A percentile compares a stretch with the other conserved stretches of the same genome.
Evolutionary conservation across 2,113 vertebrate genomes (phyloP).

Genomic region (Phylloscopus trochilus): DNA sequence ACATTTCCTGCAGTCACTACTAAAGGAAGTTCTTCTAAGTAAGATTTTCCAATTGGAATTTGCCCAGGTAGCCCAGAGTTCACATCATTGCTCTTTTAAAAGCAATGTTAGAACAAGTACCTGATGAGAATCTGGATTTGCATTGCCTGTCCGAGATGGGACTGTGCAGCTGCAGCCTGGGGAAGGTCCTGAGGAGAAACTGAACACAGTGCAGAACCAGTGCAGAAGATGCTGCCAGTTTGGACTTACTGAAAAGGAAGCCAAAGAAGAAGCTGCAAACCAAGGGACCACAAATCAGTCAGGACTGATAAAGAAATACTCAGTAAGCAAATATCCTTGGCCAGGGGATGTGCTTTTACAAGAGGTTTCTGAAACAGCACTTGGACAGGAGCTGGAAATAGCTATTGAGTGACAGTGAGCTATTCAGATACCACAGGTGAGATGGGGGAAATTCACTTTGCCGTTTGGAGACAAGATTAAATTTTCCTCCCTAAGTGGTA

Average conservation of each 20-base stretch:
- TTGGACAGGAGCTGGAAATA: background rate
- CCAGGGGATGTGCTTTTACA: background rate
- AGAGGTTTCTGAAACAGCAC: background rate
- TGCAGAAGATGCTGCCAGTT: background rate
- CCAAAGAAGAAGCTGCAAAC: background rate
- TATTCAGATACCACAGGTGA: background rate
- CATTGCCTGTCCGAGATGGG: background rate
- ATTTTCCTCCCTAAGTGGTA: background rate
- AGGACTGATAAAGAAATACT: background rate
- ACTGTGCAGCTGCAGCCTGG: background rate
- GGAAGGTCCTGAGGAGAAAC: background rate
- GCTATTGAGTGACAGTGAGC: fast-evolving
- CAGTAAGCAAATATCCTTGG: background rate
- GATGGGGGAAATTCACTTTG: background rate
- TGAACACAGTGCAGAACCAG: background rate
- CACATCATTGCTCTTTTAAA: background rate
- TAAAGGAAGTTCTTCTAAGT: conserved; percentile 16
- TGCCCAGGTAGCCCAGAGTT: background rate
- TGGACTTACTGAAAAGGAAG: background rate
- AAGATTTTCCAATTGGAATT: conserved; percentile 11
- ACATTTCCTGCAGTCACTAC: conserved; percentile 1
- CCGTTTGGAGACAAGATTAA: background rate
- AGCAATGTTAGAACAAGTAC: background rate
- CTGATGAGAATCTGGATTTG: background rate
- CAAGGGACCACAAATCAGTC: fast-evolving